A percentile compares a stretch with the other conserved stretches of the same genome.
Evolutionary conservation across 2,888 invertebrate species (phyloP).

Genomic region (Alentia gelatinosa): DNA sequence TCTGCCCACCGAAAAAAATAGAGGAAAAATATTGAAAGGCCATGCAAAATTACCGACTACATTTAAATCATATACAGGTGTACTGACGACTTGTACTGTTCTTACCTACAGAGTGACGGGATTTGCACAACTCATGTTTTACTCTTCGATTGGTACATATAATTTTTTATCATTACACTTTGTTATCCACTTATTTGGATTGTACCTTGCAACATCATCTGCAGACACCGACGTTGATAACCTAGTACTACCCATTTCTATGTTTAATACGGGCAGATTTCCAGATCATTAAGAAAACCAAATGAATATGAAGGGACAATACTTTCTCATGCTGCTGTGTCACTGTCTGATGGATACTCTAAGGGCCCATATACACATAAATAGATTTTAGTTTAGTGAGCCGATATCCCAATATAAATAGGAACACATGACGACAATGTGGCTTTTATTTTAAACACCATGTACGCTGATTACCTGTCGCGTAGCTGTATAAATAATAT

Average conservation of each 20-base stretch:
- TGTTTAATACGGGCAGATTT: neutral
- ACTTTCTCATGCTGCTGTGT: conserved; percentile 14
- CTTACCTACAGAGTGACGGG: neutral
- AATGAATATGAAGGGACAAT: conserved; percentile 21
- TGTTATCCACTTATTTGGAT: neutral
- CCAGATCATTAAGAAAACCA: neutral
- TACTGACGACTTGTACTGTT: neutral
- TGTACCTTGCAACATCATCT: neutral
- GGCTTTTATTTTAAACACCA: too few relatives aligned
- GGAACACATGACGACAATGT: neutral
- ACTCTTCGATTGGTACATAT: neutral
- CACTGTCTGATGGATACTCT: neutral
- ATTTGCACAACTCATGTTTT: neutral
- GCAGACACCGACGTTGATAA: neutral
- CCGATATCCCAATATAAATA: neutral
- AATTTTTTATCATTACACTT: neutral
- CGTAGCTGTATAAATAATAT: neutral
- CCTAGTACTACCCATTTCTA: neutral
- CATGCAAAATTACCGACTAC: conserved; percentile 34
- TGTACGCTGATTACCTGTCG: neutral
- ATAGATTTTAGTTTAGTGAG: neutral
- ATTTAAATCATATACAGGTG: conserved; percentile 3
- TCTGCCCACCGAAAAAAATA: neutral
- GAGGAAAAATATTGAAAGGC: neutral
- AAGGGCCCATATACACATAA: neutral